Conservation (phyloP, 2,888 invertebrate species). For the Creontiades dilutus region DNA sequence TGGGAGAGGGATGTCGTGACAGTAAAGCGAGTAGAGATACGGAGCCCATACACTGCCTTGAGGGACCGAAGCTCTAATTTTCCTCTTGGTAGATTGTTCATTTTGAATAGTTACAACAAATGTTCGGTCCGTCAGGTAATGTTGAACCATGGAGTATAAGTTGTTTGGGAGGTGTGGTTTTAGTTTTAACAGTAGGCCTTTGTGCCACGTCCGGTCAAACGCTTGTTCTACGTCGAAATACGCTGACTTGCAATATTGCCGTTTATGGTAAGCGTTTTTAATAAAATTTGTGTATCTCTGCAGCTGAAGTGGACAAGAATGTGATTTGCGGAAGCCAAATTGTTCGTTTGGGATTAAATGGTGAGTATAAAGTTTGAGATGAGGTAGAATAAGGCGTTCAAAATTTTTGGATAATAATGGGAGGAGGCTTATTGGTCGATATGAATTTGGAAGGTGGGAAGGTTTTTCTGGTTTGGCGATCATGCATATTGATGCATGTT, state of each 20-base stretch:
- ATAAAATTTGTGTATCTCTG: no score
- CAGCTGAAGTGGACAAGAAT: neutral
- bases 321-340: neutral
- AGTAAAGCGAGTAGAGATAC: conserved; percentile 12
- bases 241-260: neutral
- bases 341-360: neutral
- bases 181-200: no score
- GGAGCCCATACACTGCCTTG: conserved; percentile 16
- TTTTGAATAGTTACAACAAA: neutral
- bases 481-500: neutral
- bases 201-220: neutral
- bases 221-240: neutral
- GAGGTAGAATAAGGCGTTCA: neutral
- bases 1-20: conserved; percentile 18
- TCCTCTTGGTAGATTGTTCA: neutral
- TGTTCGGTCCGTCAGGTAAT: neutral
- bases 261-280: neutral
- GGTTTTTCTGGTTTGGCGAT: neutral
- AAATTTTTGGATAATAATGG: neutral
- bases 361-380: neutral
- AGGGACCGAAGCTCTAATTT: no score
- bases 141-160: no score
- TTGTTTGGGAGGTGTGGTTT: no score
- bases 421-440: conserved; percentile 5
- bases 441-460: neutral